A percentile compares a stretch with the other conserved stretches of the same genome.
Conservation (phyloP, 2,113 vertebrate genomes). For the Notarius quadriscutis region DNA sequence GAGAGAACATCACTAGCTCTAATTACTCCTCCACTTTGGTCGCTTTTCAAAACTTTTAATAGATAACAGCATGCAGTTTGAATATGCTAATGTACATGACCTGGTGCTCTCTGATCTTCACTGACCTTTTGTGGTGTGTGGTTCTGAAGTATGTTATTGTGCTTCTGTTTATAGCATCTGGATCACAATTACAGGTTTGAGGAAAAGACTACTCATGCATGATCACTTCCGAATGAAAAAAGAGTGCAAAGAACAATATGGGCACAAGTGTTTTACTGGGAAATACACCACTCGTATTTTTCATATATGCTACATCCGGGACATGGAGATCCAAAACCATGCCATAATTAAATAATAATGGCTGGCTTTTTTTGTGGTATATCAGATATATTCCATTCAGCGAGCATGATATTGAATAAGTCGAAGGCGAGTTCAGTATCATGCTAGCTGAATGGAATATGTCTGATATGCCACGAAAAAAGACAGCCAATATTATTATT, state of each 20-base stretch:
- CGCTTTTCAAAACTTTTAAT: constrained; percentile 50
- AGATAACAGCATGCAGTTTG: constrained; percentile 27
- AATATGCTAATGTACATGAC: constrained; percentile 12
- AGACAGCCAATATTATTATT: no score
- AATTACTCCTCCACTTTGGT: constrained; percentile 38
- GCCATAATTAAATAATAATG: no score
- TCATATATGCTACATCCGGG: no score
- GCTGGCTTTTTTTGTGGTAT: no score
- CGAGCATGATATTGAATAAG: no score
- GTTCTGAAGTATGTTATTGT: constrained; percentile 22
- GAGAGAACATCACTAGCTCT: constrained; percentile 14
- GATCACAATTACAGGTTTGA: constrained; percentile 25
- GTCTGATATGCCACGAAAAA: no score
- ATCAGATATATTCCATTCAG: no score
- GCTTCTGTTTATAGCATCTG: constrained; percentile 35
- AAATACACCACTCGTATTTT: no score
- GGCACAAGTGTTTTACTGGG: no score
- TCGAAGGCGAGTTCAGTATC: no score
- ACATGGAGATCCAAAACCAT: no score
- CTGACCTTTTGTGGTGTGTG: constrained; percentile 31
- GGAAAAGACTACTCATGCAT: not conserved
- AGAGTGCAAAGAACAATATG: not conserved
- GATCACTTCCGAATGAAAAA: not conserved
- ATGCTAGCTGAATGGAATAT: no score
- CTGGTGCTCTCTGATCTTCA: constrained; percentile 24